These are phyloP conservation scores for Crocodylus rhombifer DNA, from an alignment of 2,797 vertebrate species.

Conservation along the genomic window DNA sequence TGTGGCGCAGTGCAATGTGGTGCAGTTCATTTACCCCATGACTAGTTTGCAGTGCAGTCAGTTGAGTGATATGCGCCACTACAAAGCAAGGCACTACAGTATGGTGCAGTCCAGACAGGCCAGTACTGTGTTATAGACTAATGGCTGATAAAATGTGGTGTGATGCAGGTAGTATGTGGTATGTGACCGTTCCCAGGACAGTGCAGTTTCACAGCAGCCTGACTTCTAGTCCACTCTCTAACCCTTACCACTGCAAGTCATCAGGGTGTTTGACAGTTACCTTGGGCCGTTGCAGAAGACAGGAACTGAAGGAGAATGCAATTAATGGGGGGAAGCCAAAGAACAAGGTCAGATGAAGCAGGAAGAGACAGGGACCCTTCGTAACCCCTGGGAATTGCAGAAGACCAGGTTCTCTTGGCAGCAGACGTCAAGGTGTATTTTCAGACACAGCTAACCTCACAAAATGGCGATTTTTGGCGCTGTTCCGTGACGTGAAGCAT, in stretches of 20 bases:
- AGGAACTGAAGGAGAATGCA: too few relatives aligned
- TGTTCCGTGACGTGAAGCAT: too few relatives aligned
- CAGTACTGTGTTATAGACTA: background rate
- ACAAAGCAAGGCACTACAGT: background rate
- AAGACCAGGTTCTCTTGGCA: too few relatives aligned
- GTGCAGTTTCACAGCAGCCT: background rate
- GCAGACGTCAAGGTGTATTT: too few relatives aligned
- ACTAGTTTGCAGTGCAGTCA: rapidly evolving
- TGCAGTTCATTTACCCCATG: too few relatives aligned
- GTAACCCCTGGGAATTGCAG: too few relatives aligned
- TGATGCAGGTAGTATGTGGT: background rate
- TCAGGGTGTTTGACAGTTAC: background rate
- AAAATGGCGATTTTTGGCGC: too few relatives aligned
- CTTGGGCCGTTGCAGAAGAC: background rate
- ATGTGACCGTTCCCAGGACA: background rate
- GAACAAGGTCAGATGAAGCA: too few relatives aligned
- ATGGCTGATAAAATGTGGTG: background rate
- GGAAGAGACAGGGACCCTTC: too few relatives aligned
- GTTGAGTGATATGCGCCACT: background rate
- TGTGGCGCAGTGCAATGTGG: too few relatives aligned
- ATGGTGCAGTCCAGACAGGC: background rate
- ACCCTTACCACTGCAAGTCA: background rate
- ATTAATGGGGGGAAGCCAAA: too few relatives aligned
- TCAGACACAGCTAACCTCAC: too few relatives aligned
- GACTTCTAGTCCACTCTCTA: background rate